These are phyloP conservation scores for Pseudomyrmex gracilis DNA, from an alignment of 1,140 invertebrate species.

Conservation along the genomic window DNA sequence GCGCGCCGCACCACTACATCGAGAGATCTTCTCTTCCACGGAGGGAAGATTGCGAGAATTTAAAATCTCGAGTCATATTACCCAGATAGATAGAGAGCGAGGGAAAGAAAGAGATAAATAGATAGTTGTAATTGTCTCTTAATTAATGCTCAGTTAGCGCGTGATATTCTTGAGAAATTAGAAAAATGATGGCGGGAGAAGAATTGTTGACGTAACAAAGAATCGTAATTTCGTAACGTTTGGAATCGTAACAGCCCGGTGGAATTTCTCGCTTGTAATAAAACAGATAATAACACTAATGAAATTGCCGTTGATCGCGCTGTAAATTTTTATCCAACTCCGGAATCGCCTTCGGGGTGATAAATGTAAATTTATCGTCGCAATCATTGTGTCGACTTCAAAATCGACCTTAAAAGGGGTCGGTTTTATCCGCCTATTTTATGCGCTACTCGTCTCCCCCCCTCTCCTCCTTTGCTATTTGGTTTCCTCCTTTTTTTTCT, in stretches of 20 bases:
- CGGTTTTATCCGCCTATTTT: constrained; percentile 16
- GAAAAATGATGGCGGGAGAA: neutral
- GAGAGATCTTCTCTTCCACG: neutral
- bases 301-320: neutral
- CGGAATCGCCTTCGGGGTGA: neutral
- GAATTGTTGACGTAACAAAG: too few relatives aligned
- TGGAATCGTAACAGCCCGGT: too few relatives aligned
- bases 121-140: neutral
- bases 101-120: too few relatives aligned
- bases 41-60: neutral
- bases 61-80: neutral
- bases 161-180: neutral
- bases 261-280: too few relatives aligned
- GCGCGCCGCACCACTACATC: neutral
- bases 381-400: neutral
- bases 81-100: too few relatives aligned
- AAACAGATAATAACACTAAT: neutral
- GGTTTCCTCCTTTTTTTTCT: too few relatives aligned
- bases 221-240: too few relatives aligned
- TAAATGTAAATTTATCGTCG: neutral
- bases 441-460: neutral
- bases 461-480: constrained; percentile 9
- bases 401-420: neutral
- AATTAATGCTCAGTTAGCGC: neutral
- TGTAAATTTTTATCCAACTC: neutral